Percentiles rank a stretch among this genome's conserved stretches.
Conservation (phyloP, 2,113 vertebrate genomes). For the Scolopax mira region DNA sequence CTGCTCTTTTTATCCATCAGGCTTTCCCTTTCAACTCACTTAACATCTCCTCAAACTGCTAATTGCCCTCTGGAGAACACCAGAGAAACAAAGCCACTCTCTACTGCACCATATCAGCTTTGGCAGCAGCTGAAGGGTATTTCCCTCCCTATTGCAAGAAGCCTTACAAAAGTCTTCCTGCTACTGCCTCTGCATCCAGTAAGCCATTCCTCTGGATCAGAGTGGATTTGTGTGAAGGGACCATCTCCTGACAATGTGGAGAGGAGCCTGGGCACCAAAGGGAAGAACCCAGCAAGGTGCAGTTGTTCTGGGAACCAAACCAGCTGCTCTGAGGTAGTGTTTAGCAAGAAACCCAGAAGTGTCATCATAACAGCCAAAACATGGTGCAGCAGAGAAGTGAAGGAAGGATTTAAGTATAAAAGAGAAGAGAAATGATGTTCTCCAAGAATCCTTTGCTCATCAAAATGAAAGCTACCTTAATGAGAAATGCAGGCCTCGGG, state of each 20-base stretch:
- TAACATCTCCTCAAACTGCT: not conserved
- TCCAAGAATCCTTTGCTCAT: not conserved
- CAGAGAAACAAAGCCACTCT: not conserved
- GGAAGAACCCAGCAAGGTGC: not conserved
- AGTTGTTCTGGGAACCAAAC: not conserved
- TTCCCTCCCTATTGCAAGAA: not conserved
- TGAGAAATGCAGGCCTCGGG: not conserved
- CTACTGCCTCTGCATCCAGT: not conserved
- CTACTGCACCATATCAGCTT: not conserved
- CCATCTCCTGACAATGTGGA: not conserved
- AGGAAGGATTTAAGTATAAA: not conserved
- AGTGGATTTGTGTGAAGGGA: not conserved
- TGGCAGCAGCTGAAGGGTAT: not conserved
- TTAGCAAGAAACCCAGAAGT: not conserved
- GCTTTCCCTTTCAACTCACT: not conserved
- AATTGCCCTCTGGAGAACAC: not conserved
- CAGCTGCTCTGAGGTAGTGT: not conserved
- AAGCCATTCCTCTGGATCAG: not conserved
- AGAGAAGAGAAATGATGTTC: not conserved
- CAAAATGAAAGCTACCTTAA: not conserved
- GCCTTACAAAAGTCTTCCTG: not conserved
- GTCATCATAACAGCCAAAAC: not conserved
- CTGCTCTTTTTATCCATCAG: not conserved
- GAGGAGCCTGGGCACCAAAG: rapidly evolving
- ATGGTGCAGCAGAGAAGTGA: rapidly evolving